Conservation (phyloP, 2,888 invertebrate genomes). For the Nomada flava region DNA sequence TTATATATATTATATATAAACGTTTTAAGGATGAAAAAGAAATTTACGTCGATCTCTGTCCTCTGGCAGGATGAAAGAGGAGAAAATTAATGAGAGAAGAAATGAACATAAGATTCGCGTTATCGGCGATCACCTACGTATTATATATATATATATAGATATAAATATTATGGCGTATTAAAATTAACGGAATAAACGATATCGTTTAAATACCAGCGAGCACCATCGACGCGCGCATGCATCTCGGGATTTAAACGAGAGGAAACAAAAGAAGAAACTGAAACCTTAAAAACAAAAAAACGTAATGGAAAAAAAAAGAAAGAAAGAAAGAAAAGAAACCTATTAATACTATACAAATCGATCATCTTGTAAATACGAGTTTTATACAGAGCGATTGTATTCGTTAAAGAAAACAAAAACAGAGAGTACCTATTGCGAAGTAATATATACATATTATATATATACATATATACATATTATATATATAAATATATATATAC, state of each 20-base stretch:
- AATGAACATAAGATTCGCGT: conserved; percentile 61
- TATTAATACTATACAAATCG: conserved; percentile 75
- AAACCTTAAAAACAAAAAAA: conserved; percentile 38
- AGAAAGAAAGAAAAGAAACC: conserved; percentile 59
- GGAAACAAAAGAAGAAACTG: conserved; percentile 38
- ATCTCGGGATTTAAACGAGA: conserved; percentile 60
- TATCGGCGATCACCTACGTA: conserved; percentile 72
- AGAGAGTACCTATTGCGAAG: conserved; percentile 76
- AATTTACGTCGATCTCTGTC: conserved; percentile 70
- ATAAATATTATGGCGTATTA: conserved; percentile 67
- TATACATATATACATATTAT: conserved; percentile 72
- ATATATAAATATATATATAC: conserved; percentile 73
- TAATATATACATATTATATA: conserved; percentile 74
- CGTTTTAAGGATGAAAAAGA: conserved; percentile 44
- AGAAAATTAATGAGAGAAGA: conserved; percentile 14
- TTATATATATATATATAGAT: conserved; percentile 39
- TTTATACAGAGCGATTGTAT: conserved; percentile 84
- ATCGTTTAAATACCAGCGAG: conserved; percentile 65
- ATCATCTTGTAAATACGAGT: conserved; percentile 83
- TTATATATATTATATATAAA: conserved; percentile 57
- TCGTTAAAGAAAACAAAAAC: conserved; percentile 75
- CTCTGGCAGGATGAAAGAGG: conserved; percentile 77
- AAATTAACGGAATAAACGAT: conserved; percentile 62
- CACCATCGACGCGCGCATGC: conserved; percentile 59
- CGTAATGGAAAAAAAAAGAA: conserved; percentile 26